These are phyloP conservation scores for Apteryx owenii DNA, from an alignment of 2,113 vertebrate species.

Conservation along the genomic window DNA sequence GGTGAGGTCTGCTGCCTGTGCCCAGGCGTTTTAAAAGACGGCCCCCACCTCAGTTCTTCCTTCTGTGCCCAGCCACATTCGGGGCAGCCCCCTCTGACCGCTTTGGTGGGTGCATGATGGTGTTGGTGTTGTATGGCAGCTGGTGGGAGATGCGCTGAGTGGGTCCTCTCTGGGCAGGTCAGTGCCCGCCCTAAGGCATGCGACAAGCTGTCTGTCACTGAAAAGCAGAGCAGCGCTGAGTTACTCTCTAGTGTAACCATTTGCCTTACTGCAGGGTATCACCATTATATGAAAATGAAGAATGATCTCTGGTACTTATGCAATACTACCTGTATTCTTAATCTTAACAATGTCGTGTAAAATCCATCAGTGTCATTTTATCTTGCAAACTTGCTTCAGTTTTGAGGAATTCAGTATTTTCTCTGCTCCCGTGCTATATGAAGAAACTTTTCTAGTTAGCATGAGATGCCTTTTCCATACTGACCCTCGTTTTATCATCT, in stretches of 20 bases:
- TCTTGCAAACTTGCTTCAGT: background rate
- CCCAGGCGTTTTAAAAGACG: background rate
- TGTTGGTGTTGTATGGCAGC: background rate
- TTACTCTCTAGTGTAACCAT: rapidly evolving
- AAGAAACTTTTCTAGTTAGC: background rate
- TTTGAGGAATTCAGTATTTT: background rate
- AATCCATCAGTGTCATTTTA: background rate
- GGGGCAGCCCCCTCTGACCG: background rate
- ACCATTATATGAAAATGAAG: background rate
- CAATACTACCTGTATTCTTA: background rate
- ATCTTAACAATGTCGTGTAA: background rate
- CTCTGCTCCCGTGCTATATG: background rate
- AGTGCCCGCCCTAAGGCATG: background rate
- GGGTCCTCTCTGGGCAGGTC: background rate
- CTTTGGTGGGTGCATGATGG: background rate
- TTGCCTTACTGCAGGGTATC: background rate
- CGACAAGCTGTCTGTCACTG: background rate
- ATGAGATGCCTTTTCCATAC: background rate
- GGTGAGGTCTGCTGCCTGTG: background rate
- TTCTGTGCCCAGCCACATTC: background rate
- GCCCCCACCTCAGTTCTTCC: background rate
- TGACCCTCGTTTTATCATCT: background rate
- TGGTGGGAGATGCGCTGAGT: background rate
- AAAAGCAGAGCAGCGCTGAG: background rate
- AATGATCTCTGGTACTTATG: background rate